Evolutionary conservation across 2,113 vertebrate species (phyloP).

Genomic region (Kobus ellipsiprymnus): DNA sequence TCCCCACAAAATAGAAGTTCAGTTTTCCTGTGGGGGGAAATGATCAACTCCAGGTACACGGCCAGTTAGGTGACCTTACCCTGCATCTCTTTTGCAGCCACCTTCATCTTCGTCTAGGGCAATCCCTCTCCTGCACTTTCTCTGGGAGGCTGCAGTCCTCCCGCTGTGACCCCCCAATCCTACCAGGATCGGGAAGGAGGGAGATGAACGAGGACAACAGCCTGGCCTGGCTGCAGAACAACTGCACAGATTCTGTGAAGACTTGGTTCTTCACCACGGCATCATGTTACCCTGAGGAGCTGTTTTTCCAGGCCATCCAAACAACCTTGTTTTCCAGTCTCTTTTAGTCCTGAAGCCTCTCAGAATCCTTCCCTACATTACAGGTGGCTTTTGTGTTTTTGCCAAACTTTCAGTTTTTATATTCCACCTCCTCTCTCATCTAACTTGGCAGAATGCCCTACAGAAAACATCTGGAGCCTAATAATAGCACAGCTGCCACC

Average conservation of each 20-base stretch:
- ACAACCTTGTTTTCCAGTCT: background rate
- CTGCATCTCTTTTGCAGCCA: background rate
- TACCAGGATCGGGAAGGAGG: background rate
- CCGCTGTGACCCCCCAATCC: background rate
- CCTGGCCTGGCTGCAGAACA: accelerated
- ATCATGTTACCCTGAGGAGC: accelerated
- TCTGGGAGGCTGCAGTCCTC: background rate
- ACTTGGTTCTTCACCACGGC: accelerated
- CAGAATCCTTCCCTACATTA: background rate
- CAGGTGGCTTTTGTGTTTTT: background rate
- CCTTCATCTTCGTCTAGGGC: background rate
- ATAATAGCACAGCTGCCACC: background rate
- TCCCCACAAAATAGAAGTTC: background rate
- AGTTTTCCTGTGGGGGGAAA: background rate
- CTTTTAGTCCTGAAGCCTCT: background rate
- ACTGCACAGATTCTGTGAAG: background rate
- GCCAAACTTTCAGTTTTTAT: background rate
- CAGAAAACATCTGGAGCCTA: background rate
- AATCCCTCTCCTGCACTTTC: background rate
- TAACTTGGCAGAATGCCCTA: background rate
- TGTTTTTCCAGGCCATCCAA: background rate
- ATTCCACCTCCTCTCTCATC: background rate
- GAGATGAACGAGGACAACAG: background rate
- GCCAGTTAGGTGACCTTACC: background rate
- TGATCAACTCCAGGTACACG: accelerated